These are phyloP conservation scores for Actinernus sp. DNA, from an alignment of 92 coral and sea anemone genomes.

Conservation along the genomic window DNA sequence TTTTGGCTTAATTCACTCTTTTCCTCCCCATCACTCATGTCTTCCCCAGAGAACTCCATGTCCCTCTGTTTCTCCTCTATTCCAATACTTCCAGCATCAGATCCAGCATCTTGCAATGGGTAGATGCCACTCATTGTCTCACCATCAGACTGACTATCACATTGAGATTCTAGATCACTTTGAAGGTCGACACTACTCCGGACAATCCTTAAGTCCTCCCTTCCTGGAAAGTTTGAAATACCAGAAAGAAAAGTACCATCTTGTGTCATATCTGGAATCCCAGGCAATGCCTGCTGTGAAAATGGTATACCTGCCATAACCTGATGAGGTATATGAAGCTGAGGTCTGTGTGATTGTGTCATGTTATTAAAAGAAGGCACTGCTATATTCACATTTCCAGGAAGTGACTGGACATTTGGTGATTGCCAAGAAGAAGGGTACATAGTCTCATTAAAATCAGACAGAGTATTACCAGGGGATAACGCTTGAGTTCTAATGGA, in stretches of 20 bases:
- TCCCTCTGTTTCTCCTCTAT: background rate
- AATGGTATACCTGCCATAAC: background rate
- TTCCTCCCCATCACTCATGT: background rate
- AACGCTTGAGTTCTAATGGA: too few relatives aligned
- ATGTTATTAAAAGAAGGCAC: too few relatives aligned
- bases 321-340: background rate
- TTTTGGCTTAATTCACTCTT: background rate
- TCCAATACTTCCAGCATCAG: constrained; percentile 43
- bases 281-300: too few relatives aligned
- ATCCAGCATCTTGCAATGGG: constrained; percentile 84
- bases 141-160: constrained; percentile 69
- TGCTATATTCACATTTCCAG: background rate
- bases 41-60: constrained; percentile 6
- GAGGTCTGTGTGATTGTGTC: background rate
- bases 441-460: too few relatives aligned
- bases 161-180: constrained; percentile 63
- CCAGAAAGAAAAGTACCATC: too few relatives aligned
- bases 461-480: too few relatives aligned
- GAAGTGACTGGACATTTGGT: background rate
- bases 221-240: too few relatives aligned
- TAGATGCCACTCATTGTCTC: constrained; percentile 87
- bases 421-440: background rate
- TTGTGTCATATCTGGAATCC: too few relatives aligned
- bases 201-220: too few relatives aligned
- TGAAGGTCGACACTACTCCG: background rate